A percentile compares a stretch with the other conserved stretches of the same genome.
Conservation (phyloP, 2,113 vertebrate species). For the Onychostoma macrolepis region DNA sequence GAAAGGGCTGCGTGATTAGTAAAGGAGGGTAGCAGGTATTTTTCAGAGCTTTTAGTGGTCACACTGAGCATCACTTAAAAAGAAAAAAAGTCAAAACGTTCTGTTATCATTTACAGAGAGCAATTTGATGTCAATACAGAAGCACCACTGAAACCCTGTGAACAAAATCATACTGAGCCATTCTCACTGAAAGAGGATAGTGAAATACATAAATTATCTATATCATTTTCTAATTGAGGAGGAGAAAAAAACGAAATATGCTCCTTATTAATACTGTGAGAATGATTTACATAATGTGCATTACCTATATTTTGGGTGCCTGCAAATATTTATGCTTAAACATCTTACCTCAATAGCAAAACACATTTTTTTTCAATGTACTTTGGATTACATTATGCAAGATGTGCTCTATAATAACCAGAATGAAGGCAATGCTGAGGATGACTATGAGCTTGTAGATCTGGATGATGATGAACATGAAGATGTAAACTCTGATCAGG, state of each 20-base stretch:
- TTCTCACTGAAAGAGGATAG: too few relatives aligned
- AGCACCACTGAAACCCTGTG: too few relatives aligned
- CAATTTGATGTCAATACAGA: too few relatives aligned
- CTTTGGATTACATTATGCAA: background rate
- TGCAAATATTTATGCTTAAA: background rate
- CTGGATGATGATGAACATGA: background rate
- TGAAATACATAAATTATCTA: too few relatives aligned
- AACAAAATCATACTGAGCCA: too few relatives aligned
- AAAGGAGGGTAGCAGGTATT: background rate
- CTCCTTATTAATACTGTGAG: background rate
- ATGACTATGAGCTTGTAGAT: background rate
- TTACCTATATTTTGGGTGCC: background rate
- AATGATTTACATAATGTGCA: background rate
- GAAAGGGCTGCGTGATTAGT: background rate
- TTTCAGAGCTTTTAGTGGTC: too few relatives aligned
- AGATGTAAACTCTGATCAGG: background rate
- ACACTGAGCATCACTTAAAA: too few relatives aligned
- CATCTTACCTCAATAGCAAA: background rate
- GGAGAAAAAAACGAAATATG: background rate
- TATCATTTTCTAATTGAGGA: slow-evolving; percentile 12
- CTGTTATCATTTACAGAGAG: too few relatives aligned
- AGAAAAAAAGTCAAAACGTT: too few relatives aligned
- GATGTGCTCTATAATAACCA: background rate
- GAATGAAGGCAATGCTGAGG: background rate
- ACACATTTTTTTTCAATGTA: background rate